phyloP scores from a whole-genome alignment of 1,140 invertebrate species.

The Macrobrachium nipponense region DNA sequence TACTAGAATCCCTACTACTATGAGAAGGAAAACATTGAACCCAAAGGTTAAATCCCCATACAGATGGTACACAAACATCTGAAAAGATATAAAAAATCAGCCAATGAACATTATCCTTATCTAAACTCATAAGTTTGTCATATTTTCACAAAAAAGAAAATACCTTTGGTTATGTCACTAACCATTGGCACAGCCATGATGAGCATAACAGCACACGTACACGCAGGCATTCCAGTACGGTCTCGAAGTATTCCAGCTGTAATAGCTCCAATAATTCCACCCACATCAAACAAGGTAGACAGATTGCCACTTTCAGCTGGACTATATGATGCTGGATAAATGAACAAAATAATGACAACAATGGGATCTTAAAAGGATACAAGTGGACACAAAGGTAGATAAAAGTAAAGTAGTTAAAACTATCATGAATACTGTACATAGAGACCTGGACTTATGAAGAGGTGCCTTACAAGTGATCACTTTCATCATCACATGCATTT shows the following conservation, averaged over 20 bases:
- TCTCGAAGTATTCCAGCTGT: conserved; percentile 88
- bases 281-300: conserved; percentile 92
- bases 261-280: conserved; percentile 90
- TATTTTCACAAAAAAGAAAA: no score
- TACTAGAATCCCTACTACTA: conserved; percentile 85
- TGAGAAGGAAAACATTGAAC: conserved; percentile 76
- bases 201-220: conserved; percentile 87
- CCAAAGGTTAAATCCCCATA: conserved; percentile 72
- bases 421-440: neutral
- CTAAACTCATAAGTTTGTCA: no score
- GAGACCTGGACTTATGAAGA: no score
- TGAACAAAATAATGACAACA: neutral
- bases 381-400: neutral
- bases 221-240: conserved; percentile 83
- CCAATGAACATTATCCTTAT: neutral
- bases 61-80: conserved; percentile 84
- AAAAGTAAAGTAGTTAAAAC: neutral
- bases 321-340: conserved; percentile 76
- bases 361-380: no score
- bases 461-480: no score
- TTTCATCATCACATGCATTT: no score
- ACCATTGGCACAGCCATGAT: conserved; percentile 85
- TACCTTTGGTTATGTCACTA: conserved; percentile 65
- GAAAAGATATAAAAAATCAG: conserved; percentile 42
- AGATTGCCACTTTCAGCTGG: conserved; percentile 83